Evolutionary conservation across 2,888 invertebrate genomes (phyloP), one percentile per base, ranked within the genome.

Genomic region (Axea sp.): DNA sequence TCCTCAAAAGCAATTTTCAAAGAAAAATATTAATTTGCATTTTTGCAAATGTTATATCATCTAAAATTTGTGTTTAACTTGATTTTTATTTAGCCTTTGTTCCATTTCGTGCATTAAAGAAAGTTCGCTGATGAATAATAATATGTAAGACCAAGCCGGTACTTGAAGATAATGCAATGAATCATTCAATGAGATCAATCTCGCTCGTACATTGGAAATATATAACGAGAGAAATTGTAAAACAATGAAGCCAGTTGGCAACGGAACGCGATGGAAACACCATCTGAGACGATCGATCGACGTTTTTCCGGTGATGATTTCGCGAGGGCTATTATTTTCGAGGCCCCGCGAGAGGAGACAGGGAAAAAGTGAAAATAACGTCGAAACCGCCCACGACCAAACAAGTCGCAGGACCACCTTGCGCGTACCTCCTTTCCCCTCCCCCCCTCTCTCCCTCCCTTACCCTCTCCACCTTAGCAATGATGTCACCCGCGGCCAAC

Each of bases 141-240:
- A 53, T 43, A 14, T 45, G 28, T 7, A 26, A 31, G 28, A 51
- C 26, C n/a, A 30, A 31, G 39, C 8, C 31, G 43, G 33, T 41
- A 11, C 19, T 31, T 33, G 26, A 41, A 41, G 39, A 67, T 57
- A 57, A 67, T 49, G 47, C 57, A 57, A 67, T 49, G 47, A 67
- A 67, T 57, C 39, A 57, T 67, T 67, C 67, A 57, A 57, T 67
- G 57, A 12, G 31, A 67, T 57, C 49, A 57, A 67, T 57, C 37
- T 49, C 39, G 26, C 35, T 24, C 35, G 59, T 37, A 3, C 30
- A 28, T 9, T 24, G 47, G 12, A 55, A 47, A 67, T 17, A n/a
- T 12, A 31, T 67, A 55, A 47, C 57, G 47, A 57, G 47, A 57
- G 49, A 47, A 30, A 57, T 41, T 28, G 47, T 30, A 14, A 57